Conservation (phyloP, 2,113 vertebrate genomes). For the Pygoscelis adeliae region DNA sequence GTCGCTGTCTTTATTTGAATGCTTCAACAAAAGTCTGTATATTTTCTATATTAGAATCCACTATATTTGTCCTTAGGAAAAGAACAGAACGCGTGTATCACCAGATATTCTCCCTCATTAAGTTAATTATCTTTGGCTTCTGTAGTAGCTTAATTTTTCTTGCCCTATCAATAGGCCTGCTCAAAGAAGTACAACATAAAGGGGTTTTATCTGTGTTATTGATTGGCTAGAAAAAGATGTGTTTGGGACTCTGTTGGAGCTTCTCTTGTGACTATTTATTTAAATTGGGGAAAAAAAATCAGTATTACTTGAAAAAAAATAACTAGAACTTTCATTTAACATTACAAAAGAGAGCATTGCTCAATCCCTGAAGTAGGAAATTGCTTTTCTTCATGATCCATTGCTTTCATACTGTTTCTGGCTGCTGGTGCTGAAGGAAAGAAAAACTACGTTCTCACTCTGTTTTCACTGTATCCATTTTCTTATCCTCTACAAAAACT, state of each 20-base stretch:
- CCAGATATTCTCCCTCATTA: conserved; percentile 11
- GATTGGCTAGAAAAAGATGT: conserved; percentile 53
- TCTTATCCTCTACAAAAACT: conserved; percentile 2
- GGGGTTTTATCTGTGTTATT: conserved; percentile 55
- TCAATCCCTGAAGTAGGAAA: conserved; percentile 81
- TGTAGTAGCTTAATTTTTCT: conserved; percentile 46
- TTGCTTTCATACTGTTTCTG: conserved; percentile 73
- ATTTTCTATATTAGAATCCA: not conserved
- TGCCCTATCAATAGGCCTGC: conserved; percentile 31
- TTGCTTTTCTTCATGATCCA: conserved; percentile 80
- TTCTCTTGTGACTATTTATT: conserved; percentile 71
- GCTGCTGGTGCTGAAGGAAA: conserved; percentile 54
- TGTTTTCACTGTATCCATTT: conserved; percentile 41
- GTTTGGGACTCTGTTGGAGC: conserved; percentile 22
- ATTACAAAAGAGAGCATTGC: conserved; percentile 74
- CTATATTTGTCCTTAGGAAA: conserved; percentile 25
- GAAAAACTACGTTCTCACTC: conserved; percentile 45
- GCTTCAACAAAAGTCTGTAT: not conserved
- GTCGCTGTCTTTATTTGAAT: not conserved
- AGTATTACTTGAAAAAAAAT: conserved; percentile 52
- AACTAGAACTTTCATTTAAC: conserved; percentile 75
- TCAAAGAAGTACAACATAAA: conserved; percentile 50
- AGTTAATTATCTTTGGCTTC: conserved; percentile 54
- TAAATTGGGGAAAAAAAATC: conserved; percentile 37
- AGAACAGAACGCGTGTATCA: not conserved